These are phyloP conservation scores for Spongilla lacustris DNA, from an alignment of 37 sponge, comb jelly and placozoan genomes.

Conservation along the genomic window DNA sequence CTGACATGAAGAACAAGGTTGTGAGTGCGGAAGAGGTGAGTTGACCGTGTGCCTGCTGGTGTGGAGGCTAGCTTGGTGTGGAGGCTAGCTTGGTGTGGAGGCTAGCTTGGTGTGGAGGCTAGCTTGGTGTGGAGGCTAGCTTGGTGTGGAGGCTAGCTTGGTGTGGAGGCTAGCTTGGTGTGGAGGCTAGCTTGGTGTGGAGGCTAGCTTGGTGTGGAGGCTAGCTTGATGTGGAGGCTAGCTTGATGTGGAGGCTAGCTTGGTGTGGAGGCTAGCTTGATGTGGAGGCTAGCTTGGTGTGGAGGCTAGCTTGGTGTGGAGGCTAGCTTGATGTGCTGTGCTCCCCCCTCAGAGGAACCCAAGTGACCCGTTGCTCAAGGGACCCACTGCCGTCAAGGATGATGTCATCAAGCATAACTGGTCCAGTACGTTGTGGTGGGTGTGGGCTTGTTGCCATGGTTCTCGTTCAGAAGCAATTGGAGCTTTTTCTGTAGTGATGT, in stretches of 20 bases:
- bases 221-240: conserved; percentile 35
- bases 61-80: background rate
- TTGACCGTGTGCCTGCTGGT: background rate
- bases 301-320: background rate
- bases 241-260: background rate
- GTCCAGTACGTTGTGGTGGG: conserved; percentile 48
- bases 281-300: conserved; percentile 8
- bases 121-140: too few relatives aligned
- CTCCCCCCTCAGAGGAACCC: conserved; percentile 27
- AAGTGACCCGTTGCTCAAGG: conserved; percentile 70
- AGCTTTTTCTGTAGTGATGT: background rate
- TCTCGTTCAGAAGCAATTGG: background rate
- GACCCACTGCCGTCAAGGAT: conserved; percentile 54
- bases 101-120: too few relatives aligned
- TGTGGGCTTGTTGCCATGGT: background rate
- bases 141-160: background rate
- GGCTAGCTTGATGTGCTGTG: background rate
- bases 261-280: conserved; percentile 41
- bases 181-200: background rate
- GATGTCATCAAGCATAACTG: conserved; percentile 70
- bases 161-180: background rate
- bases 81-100: background rate
- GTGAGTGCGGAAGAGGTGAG: conserved; percentile 55
- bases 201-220: background rate
- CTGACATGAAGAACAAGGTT: conserved; percentile 50